Evolutionary conservation across 2,797 vertebrate species (phyloP).

Genomic region (Ibycter americanus): DNA sequence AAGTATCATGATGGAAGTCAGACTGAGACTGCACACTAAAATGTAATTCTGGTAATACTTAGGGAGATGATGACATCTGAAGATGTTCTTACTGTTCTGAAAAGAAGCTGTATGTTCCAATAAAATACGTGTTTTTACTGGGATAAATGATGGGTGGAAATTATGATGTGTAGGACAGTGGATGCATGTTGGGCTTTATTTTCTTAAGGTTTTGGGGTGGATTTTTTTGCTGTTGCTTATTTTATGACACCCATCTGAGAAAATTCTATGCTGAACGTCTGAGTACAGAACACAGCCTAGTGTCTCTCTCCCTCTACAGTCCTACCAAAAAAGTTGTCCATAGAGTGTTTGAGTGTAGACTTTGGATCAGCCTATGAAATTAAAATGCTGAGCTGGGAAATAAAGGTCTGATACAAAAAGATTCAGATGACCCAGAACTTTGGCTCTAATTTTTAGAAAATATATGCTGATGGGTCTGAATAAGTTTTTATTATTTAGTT

Average conservation of each 20-base stretch:
- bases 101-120: background rate
- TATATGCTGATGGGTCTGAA: background rate
- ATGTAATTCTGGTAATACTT: background rate
- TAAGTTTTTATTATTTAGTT: background rate
- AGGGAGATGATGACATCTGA: background rate
- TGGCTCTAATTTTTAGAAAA: background rate
- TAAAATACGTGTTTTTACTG: background rate
- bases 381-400: background rate
- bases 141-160: background rate
- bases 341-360: background rate
- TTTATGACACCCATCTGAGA: background rate
- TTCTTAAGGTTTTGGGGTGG: background rate
- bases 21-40: background rate
- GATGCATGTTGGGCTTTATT: background rate
- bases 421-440: background rate
- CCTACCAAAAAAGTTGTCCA: background rate
- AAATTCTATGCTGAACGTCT: background rate
- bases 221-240: accelerated
- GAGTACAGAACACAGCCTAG: background rate
- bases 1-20: background rate
- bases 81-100: background rate
- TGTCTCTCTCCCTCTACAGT: background rate
- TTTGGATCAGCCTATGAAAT: background rate
- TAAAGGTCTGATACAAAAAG: background rate
- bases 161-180: background rate